phyloP scores from a whole-genome alignment of 2,797 vertebrate species.

The Amblyopsis hoosieri region DNA sequence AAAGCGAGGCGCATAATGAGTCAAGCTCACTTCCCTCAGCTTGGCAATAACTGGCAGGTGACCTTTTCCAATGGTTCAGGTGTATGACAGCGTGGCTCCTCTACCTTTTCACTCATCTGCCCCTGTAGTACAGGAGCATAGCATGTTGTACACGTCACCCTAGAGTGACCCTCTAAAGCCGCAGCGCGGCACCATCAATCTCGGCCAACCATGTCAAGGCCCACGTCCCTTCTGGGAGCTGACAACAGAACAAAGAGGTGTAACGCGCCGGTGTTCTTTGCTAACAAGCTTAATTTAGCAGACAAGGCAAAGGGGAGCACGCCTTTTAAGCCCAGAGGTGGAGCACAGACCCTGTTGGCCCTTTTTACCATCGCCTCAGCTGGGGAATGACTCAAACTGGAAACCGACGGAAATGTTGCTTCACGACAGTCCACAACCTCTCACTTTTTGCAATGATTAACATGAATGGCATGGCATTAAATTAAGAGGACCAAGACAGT shows the following conservation, averaged over 20 bases:
- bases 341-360: background rate
- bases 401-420: no score
- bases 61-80: constrained; percentile 58
- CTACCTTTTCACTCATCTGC: constrained; percentile 39
- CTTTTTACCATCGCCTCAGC: background rate
- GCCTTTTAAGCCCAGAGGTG: background rate
- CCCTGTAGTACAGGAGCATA: constrained; percentile 48
- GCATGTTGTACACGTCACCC: constrained; percentile 60
- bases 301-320: constrained; percentile 8
- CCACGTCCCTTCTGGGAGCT: constrained; percentile 53
- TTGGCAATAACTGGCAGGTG: constrained; percentile 50
- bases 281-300: constrained; percentile 51
- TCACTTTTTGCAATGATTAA: no score
- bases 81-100: constrained; percentile 19
- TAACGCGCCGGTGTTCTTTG: constrained; percentile 39
- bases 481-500: background rate
- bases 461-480: no score
- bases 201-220: constrained; percentile 56
- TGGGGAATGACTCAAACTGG: no score
- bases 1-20: constrained; percentile 14
- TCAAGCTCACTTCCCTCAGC: constrained; percentile 37
- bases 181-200: constrained; percentile 70
- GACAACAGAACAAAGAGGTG: constrained; percentile 53
- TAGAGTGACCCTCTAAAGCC: constrained; percentile 54
- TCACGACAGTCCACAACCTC: no score